Conservation (phyloP, 2,888 invertebrate species). For the Hemistola chrysoprasaria region DNA sequence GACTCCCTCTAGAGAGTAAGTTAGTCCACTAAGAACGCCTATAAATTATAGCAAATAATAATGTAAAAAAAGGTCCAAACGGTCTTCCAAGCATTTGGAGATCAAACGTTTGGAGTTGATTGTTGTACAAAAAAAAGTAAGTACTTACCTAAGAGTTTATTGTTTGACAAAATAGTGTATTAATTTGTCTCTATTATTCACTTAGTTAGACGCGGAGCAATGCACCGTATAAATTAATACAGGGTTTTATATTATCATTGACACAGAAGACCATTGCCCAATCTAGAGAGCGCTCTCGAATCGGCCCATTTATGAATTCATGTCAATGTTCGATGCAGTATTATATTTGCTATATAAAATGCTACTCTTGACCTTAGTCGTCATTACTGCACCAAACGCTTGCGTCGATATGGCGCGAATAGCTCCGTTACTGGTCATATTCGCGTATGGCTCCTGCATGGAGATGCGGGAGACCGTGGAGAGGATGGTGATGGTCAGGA, state of each 20-base stretch:
- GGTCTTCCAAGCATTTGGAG: no score
- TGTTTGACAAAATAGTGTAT: no score
- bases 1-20: no score
- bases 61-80: no score
- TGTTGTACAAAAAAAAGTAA: no score
- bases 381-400: conserved; percentile 54
- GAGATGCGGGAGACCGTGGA: conserved; percentile 75
- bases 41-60: no score
- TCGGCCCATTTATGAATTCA: conserved; percentile 64
- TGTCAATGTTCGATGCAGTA: conserved; percentile 67
- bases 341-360: conserved; percentile 75
- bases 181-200: no score
- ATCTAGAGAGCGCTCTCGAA: conserved; percentile 69
- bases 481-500: conserved; percentile 80
- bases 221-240: conserved; percentile 70
- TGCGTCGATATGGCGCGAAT: conserved; percentile 54
- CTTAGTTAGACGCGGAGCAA: conserved; percentile 50
- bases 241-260: conserved; percentile 79
- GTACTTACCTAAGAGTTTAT: no score
- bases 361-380: conserved; percentile 62
- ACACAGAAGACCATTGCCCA: conserved; percentile 77
- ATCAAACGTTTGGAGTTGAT: no score
- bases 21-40: no score
- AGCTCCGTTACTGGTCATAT: conserved; percentile 47
- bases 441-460: conserved; percentile 55